Conservation (phyloP, 2,888 invertebrate species). For the Diarsia mendica region DNA sequence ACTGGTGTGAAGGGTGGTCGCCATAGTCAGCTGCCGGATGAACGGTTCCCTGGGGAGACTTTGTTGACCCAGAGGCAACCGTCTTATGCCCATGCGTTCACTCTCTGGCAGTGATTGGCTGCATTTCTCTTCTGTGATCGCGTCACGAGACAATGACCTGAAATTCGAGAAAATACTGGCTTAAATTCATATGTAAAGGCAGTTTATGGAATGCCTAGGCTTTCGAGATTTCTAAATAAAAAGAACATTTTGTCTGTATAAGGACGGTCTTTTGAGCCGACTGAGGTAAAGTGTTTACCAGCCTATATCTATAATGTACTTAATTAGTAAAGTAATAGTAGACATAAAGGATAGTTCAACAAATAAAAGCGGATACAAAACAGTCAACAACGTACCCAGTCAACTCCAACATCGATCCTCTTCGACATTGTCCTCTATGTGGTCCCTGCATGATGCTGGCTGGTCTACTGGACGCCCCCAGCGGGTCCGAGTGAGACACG, state of each 20-base stretch:
- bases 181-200: not conserved
- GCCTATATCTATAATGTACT: no score
- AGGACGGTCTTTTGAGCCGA: not conserved
- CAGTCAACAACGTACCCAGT: slow-evolving; percentile 91
- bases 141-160: slow-evolving; percentile 92
- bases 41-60: slow-evolving; percentile 91
- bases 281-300: no score
- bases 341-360: not conserved
- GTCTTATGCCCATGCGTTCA: slow-evolving; percentile 87
- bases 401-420: slow-evolving; percentile 95
- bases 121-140: slow-evolving; percentile 93
- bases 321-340: no score
- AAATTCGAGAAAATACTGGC: slow-evolving; percentile 51
- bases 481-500: slow-evolving; percentile 90
- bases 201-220: not conserved
- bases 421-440: slow-evolving; percentile 92
- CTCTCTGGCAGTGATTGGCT: slow-evolving; percentile 91
- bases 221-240: not conserved
- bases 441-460: slow-evolving; percentile 91
- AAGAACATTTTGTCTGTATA: not conserved
- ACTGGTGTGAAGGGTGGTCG: slow-evolving; percentile 91
- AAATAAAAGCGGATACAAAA: not conserved
- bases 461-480: slow-evolving; percentile 91
- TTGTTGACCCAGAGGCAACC: slow-evolving; percentile 89
- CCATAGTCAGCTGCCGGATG: slow-evolving; percentile 91